Base-by-base conservation (phyloP, 1,140 invertebrate genomes). In the Pogonomyrmex barbatus region DNA sequence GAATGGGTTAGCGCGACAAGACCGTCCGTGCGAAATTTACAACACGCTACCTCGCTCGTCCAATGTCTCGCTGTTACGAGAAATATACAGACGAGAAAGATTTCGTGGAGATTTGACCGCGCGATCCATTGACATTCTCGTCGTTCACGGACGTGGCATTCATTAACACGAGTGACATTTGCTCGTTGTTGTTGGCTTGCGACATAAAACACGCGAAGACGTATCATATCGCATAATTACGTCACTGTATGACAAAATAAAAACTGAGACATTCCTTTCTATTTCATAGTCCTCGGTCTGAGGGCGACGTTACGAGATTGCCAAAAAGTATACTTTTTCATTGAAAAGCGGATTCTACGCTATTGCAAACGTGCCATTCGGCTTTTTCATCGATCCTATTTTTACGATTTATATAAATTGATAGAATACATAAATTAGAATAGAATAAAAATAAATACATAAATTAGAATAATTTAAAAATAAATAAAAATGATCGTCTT, bases 11-110 rank as follows among this genome's bases (percentile, higher is more conserved):
- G 60, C 65, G 30, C 58, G 84, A 71, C 67, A 67, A 62, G 88
- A 62, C 85, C 56, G 58, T 54, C 47, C 78, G 79, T n/a, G 79
- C 36, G 39, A 89, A 81, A 90, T 89, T 87, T 89, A 87, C 54
- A 78, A 75, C 67, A 42, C 47, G 47, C 58, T 56, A 36, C n/a
- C 2, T 33, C 33, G 24, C 24, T 39, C 60, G 6, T 24, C 8
- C 52, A 45, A 12, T 30, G 65, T n/a, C 24, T 24, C 45, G 24
- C 50, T 42, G 14, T 56, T 47, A 56, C 56, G 24, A 36, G 56
- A 47, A 5, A 50, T n/a, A 65, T 47, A 50, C 47, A n/a, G 12
- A 36, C n/a, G 10, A 9, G 50, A 65, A 47, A 42, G 42, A 39
- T 67, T 50, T 58, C 10, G n/a, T 4, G n/a, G 2, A 9, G 24